Evolutionary conservation across 2,113 vertebrate species (phyloP), one percentile per base, ranked within the genome.

Genomic region (Bujurquina vittata): DNA sequence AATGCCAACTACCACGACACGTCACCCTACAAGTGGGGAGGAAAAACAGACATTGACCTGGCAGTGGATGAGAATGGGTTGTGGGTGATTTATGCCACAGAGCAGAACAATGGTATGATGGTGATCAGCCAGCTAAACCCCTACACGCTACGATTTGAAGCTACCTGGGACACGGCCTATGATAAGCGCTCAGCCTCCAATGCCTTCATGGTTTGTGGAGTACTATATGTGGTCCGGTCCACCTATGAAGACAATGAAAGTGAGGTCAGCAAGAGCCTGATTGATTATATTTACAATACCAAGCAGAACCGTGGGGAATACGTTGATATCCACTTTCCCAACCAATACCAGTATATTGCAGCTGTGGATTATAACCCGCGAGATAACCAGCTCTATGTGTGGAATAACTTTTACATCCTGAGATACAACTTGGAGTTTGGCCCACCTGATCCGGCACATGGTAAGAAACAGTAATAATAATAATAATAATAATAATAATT

Each of bases 351-450:
- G 93, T 99, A 99, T 88, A 99, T 99, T 23, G 97, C 98, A 17
- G 96, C 98, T 69, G 98, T 99, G 98, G 98, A 99, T 97, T 99
- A 99, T 94, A 99, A 99, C 94, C 98, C 98, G 61, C 95, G 98
- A 94, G 98, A 99, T 93, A 99, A 99, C 93, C 98, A 99, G 82
- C 96, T 99, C 2, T 99, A 99, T 4, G 98, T 99, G 76, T 99
- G 98, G 98, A 99, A 99, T 96, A 99, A 99, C 95, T 99, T 98
- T 95, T 99, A 99, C 95, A 97, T 99, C 91, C 97, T 99, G 92
- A 95, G 97, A 81, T 99, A 99, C 77, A 97, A 97, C 87, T 95
- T 99, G 94, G 97, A 97, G 88, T 99, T 99, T 69, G 97, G 97
- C 86, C 98, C 97, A 33, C 98, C 98, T 26, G 98, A 99, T 94